Conservation (phyloP, 37 sponge, comb jelly and placozoan species). For the Halichondria panicea region DNA sequence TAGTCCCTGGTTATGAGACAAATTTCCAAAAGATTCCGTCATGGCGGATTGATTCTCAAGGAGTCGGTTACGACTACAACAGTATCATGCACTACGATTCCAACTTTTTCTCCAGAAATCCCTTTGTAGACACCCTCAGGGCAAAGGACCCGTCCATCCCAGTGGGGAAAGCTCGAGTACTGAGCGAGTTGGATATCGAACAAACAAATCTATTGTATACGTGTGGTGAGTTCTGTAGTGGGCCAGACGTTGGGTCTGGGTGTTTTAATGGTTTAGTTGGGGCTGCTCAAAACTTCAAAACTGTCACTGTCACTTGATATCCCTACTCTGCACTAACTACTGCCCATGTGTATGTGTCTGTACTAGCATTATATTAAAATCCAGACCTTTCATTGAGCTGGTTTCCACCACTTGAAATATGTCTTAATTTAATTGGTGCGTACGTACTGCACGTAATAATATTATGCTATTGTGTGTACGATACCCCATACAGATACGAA, state of each 20-base stretch:
- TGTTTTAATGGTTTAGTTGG: background rate
- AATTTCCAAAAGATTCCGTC: conserved; percentile 38
- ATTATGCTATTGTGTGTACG: background rate
- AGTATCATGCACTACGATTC: conserved; percentile 83
- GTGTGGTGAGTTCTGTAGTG: conserved; percentile 59
- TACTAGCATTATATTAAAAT: no score
- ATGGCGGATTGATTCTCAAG: conserved; percentile 46
- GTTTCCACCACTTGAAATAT: no score
- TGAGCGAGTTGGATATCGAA: conserved; percentile 55
- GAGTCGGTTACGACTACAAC: conserved; percentile 80
- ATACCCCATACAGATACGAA: conserved; percentile 3
- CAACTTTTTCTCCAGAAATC: conserved; percentile 3
- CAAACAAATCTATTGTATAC: conserved; percentile 71
- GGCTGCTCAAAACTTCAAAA: background rate
- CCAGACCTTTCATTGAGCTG: no score
- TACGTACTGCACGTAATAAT: background rate
- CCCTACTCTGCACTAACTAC: background rate
- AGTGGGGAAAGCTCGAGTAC: conserved; percentile 50
- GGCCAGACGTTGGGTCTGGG: no score
- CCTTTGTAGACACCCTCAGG: conserved; percentile 33
- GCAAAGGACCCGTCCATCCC: conserved; percentile 40
- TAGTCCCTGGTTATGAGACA: conserved; percentile 4
- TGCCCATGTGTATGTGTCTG: background rate
- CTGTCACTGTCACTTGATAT: background rate
- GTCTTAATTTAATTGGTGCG: background rate